These are phyloP conservation scores for Eulimnadia texana DNA, from an alignment of 1,140 invertebrate genomes.

Conservation along the genomic window DNA sequence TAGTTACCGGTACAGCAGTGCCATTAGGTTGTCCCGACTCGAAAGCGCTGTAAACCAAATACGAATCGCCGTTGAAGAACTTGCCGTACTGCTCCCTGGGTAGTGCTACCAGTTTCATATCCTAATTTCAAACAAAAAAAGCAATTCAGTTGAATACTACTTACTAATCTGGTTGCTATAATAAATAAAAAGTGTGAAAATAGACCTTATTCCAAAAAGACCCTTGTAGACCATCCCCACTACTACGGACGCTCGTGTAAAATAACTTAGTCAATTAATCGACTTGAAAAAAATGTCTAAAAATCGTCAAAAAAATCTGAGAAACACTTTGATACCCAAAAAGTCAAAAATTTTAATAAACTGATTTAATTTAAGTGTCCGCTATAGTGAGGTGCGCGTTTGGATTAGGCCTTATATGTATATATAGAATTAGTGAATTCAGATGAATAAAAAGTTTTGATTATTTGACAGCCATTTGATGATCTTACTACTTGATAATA, in stretches of 20 bases:
- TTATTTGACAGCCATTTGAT: background rate
- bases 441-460: background rate
- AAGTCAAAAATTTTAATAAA: too few species aligned
- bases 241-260: too few species aligned
- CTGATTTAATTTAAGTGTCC: too few species aligned
- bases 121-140: slow-evolving; percentile 35
- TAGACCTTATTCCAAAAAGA: too few species aligned
- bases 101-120: slow-evolving; percentile 56
- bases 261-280: too few species aligned
- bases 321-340: too few species aligned
- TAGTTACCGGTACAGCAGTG: slow-evolving; percentile 48
- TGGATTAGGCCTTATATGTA: too few species aligned
- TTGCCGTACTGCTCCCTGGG: slow-evolving; percentile 62
- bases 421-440: background rate
- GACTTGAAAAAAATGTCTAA: too few species aligned
- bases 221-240: too few species aligned
- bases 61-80: slow-evolving; percentile 73
- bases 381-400: too few species aligned
- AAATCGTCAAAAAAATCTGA: too few species aligned
- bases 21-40: slow-evolving; percentile 45
- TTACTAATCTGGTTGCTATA: background rate
- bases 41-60: slow-evolving; percentile 67
- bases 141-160: background rate
- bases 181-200: background rate
- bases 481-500: too few species aligned